These are phyloP conservation scores for Syritta pipiens DNA, from an alignment of 2,888 invertebrate genomes.

Conservation along the genomic window DNA sequence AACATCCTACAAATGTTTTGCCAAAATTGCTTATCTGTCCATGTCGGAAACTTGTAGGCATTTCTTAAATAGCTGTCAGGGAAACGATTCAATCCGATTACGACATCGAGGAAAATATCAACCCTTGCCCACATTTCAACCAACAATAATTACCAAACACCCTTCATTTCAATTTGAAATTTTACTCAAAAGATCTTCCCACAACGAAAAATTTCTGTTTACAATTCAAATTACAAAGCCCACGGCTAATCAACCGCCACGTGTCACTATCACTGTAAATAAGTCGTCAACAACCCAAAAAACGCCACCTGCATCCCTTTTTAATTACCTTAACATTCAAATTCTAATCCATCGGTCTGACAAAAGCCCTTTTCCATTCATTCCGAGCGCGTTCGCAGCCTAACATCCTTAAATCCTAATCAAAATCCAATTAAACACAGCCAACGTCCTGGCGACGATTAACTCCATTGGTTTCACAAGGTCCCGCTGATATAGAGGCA, in stretches of 20 bases:
- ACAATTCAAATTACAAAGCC: constrained; percentile 28
- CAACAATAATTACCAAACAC: too few species aligned
- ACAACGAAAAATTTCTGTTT: background rate
- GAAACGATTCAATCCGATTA: too few species aligned
- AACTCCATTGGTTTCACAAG: constrained; percentile 24
- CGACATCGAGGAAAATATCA: too few species aligned
- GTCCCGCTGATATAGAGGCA: background rate
- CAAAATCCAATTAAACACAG: constrained; percentile 48
- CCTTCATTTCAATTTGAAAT: too few species aligned
- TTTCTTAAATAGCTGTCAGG: too few species aligned
- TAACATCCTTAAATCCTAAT: constrained; percentile 41
- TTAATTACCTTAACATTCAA: constrained; percentile 31
- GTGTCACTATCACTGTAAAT: constrained; percentile 27
- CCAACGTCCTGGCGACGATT: constrained; percentile 21
- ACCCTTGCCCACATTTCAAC: too few species aligned
- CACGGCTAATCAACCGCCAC: constrained; percentile 22
- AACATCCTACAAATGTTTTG: too few species aligned
- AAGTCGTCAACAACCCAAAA: constrained; percentile 12
- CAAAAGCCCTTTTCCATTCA: too few species aligned
- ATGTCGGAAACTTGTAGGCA: too few species aligned
- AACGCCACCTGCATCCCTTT: constrained; percentile 16
- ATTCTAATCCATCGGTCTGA: constrained; percentile 42
- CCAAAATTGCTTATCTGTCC: too few species aligned
- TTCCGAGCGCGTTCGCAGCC: constrained; percentile 1
- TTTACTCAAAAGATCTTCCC: too few species aligned